Conservation (phyloP, 2,113 vertebrate genomes). For the Trinectes maculatus region DNA sequence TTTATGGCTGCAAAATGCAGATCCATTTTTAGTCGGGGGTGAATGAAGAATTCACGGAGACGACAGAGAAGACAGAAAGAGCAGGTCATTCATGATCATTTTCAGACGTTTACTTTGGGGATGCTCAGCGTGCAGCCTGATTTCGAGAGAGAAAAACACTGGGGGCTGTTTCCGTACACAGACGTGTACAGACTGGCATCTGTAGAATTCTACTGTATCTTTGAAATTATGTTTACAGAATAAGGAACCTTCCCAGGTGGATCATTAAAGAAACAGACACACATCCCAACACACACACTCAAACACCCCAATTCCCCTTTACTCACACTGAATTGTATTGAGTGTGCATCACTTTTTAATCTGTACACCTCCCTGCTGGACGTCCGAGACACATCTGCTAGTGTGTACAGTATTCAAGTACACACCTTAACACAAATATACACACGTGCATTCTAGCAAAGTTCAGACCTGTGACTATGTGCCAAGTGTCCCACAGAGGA, state of each 20-base stretch:
- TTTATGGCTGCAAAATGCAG: slow-evolving; percentile 66
- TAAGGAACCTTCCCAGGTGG: not conserved
- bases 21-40: slow-evolving; percentile 70
- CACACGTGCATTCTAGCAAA: slow-evolving; percentile 7
- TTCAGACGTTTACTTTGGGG: slow-evolving; percentile 21
- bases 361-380: slow-evolving; percentile 17
- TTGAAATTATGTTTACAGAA: slow-evolving; percentile 25
- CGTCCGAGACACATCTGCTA: slow-evolving; percentile 3
- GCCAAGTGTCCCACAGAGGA: slow-evolving; percentile 9
- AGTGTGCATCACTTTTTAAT: slow-evolving; percentile 5
- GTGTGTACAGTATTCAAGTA: not conserved
- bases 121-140: too few relatives aligned
- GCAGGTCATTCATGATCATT: slow-evolving; percentile 55
- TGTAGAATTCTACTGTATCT: slow-evolving; percentile 10
- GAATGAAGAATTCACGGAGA: slow-evolving; percentile 18
- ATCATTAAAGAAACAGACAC: slow-evolving; percentile 6
- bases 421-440: not conserved
- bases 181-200: not conserved
- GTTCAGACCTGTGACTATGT: slow-evolving; percentile 1
- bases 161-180: slow-evolving; percentile 34
- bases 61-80: slow-evolving; percentile 36
- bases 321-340: slow-evolving; percentile 4
- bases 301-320: not conserved
- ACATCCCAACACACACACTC: not conserved
- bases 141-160: slow-evolving; percentile 11